Evolutionary conservation across 2,113 vertebrate genomes (phyloP), one percentile per base, ranked within the genome.

Genomic region (Jaculus jaculus): DNA sequence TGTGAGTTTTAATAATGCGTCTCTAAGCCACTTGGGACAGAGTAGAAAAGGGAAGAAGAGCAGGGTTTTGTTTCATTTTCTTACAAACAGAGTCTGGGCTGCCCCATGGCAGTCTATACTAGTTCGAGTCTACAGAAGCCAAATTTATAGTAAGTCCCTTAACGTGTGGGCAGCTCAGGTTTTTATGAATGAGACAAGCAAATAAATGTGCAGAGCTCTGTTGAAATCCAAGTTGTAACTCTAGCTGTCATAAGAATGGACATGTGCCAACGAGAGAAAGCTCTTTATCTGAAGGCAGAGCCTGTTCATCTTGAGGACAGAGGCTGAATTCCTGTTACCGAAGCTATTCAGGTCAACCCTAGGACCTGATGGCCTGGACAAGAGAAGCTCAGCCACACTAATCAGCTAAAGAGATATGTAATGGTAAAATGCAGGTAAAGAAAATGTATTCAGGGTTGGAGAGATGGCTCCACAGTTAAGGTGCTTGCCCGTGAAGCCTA

Each of bases 1-100:
- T 72, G 54, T 93, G 87, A 66, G 87, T 5, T 18, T 93, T 95
- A 94, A 94, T 96, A 93, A 90, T 58, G 37, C 84, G 90, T 93
- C 97, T 97, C 54, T 68, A 87, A 96, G 94, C 95, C 95, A 82
- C 89, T 97, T 95, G 89, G 93, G 92, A 83, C 28, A 81, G 34
- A 74, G n/a, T n/a, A n/a, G n/a, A 54, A 83, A 79, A 94, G 47
- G 92, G 81, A 92, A 34, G 34, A 79, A 39, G 13, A 0, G 0
- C 39, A 42, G 39, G 65, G 60, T 91, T 91, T 84, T 51, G 34
- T 63, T 90, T 85, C 63, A 28, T 73, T 90, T 96, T 96, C 95
- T 89, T 96, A 28, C 69, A 86, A 84, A 66, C 84, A 96, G 96
- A 77, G 12, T 20, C 4, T 77, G 80, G 26, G 11, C 91, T 95